phyloP scores from a whole-genome alignment of 2,113 vertebrate genomes.

The Heteronetta atricapilla region DNA sequence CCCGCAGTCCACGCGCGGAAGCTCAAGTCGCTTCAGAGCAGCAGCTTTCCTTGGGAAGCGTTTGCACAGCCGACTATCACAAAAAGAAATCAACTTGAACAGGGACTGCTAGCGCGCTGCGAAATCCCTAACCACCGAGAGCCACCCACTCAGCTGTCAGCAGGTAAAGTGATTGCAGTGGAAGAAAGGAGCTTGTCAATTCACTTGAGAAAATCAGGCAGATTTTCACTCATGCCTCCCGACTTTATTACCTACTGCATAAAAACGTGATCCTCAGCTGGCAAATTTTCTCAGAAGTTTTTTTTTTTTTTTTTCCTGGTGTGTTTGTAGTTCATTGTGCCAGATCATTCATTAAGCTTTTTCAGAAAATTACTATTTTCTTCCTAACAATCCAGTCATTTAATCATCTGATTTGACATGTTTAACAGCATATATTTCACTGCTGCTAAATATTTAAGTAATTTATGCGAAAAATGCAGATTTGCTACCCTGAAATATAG shows the following conservation, averaged over 20 bases:
- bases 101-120: not conserved
- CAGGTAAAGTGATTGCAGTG: not conserved
- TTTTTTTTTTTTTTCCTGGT: not conserved
- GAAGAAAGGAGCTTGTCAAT: slow-evolving; percentile 11
- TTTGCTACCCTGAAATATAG: not conserved
- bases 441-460: not conserved
- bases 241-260: slow-evolving; percentile 12
- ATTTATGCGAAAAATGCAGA: slow-evolving; percentile 60
- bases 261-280: not conserved
- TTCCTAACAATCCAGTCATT: slow-evolving; percentile 39
- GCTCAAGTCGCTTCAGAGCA: not conserved
- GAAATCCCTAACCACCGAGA: not conserved
- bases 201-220: not conserved
- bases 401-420: slow-evolving; percentile 55
- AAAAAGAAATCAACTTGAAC: not conserved
- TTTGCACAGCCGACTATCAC: not conserved
- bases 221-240: not conserved
- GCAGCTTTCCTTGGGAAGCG: not conserved
- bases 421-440: slow-evolving; percentile 48
- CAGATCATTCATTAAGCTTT: slow-evolving; percentile 35
- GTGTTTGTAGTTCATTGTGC: slow-evolving; percentile 31
- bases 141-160: slow-evolving; percentile 17
- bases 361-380: slow-evolving; percentile 62
- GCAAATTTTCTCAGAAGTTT: not conserved
- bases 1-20: accelerated